These are phyloP conservation scores for Sarcophaga rosellei DNA, from an alignment of 2,888 invertebrate genomes.

Conservation along the genomic window DNA sequence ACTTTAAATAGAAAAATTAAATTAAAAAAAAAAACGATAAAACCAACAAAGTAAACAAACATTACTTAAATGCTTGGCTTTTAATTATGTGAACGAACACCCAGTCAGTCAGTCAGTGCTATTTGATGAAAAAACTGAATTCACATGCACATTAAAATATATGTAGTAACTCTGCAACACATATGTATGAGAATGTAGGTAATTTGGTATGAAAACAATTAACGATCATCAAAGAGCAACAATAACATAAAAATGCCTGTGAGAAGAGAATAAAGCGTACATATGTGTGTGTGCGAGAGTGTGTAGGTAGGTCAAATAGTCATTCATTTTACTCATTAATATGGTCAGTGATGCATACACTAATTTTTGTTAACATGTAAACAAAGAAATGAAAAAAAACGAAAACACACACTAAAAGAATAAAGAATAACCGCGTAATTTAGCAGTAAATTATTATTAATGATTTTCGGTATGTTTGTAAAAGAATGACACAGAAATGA, in stretches of 20 bases:
- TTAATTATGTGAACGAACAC: background rate
- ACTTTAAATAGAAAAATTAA: background rate
- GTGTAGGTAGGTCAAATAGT: constrained; percentile 56
- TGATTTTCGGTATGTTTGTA: constrained; percentile 14
- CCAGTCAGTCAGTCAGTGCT: background rate
- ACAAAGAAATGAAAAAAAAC: background rate
- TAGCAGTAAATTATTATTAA: constrained; percentile 45
- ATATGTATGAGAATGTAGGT: background rate
- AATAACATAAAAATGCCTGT: background rate
- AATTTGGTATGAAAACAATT: background rate
- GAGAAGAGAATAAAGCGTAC: background rate
- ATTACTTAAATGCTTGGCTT: constrained; percentile 1
- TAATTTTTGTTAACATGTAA: background rate
- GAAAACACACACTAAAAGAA: too few species aligned
- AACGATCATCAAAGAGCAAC: background rate
- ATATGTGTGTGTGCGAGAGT: background rate
- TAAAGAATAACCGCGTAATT: constrained; percentile 11
- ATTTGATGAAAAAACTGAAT: constrained; percentile 4
- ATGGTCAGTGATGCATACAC: constrained; percentile 49
- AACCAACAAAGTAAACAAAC: constrained; percentile 6
- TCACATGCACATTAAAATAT: constrained; percentile 29
- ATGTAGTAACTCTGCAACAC: background rate
- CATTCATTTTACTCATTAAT: constrained; percentile 42
- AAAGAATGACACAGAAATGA: background rate
- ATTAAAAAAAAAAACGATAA: background rate